phyloP scores from a whole-genome alignment of 2,888 invertebrate genomes.

The Philaethria dido region DNA sequence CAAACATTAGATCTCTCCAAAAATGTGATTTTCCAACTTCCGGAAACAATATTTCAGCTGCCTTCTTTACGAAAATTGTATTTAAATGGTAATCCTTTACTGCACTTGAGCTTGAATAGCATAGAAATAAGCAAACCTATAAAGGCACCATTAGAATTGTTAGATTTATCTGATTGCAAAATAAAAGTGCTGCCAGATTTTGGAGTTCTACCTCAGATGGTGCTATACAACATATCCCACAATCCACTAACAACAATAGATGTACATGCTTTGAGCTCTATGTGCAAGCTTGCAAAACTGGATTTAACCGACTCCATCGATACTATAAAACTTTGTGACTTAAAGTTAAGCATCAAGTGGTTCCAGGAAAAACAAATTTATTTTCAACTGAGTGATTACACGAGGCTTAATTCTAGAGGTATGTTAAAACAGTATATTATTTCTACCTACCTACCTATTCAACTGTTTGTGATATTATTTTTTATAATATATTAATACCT shows the following conservation, averaged over 20 bases:
- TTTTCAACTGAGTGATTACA: slow-evolving; percentile 68
- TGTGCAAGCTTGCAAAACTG: slow-evolving; percentile 85
- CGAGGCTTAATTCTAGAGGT: slow-evolving; percentile 68
- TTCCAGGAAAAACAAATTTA: slow-evolving; percentile 64
- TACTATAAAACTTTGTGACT: slow-evolving; percentile 59
- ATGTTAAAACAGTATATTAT: slow-evolving; percentile 9
- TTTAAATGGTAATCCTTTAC: slow-evolving; percentile 79
- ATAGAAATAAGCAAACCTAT: slow-evolving; percentile 80
- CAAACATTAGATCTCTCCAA: slow-evolving; percentile 83
- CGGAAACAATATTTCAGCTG: slow-evolving; percentile 80
- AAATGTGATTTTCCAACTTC: slow-evolving; percentile 79
- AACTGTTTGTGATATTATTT: background rate
- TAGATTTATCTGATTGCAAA: slow-evolving; percentile 85
- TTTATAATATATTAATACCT: no score
- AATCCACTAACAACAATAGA: slow-evolving; percentile 79
- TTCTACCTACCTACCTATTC: background rate
- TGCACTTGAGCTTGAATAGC: slow-evolving; percentile 64
- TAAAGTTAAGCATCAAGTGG: slow-evolving; percentile 66
- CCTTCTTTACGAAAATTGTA: slow-evolving; percentile 86
- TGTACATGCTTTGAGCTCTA: slow-evolving; percentile 82
- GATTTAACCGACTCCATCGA: slow-evolving; percentile 75
- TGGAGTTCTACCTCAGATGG: slow-evolving; percentile 83
- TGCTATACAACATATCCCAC: slow-evolving; percentile 85
- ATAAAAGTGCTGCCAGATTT: slow-evolving; percentile 84
- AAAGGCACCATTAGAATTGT: slow-evolving; percentile 80